Evolutionary conservation across 1,140 invertebrate genomes (phyloP).

Genomic region (Drosophila erecta): DNA sequence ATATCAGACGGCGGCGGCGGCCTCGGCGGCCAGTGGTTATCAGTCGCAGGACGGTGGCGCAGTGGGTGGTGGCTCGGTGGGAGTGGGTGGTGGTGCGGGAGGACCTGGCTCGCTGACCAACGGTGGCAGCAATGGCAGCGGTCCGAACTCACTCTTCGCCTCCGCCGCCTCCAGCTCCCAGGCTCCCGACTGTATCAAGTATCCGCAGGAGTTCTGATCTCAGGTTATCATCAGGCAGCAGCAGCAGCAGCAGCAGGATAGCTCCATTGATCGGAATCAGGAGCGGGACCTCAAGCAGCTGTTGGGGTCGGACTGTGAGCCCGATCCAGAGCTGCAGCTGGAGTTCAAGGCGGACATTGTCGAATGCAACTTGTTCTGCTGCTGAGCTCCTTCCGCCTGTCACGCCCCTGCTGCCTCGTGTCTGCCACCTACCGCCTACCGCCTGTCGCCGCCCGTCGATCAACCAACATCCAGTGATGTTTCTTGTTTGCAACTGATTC

Average conservation of each 20-base stretch:
- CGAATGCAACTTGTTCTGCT: constrained; percentile 72
- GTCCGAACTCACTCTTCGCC: constrained; percentile 68
- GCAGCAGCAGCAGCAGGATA: constrained; percentile 36
- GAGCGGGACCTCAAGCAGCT: constrained; percentile 28
- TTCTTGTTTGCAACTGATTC: constrained; percentile 84
- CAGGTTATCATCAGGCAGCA: constrained; percentile 78
- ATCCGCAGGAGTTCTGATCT: constrained; percentile 85
- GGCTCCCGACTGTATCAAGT: constrained; percentile 83
- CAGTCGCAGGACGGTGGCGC: constrained; percentile 74
- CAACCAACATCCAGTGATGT: constrained; percentile 77
- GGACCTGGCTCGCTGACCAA: constrained; percentile 34
- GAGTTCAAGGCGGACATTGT: constrained; percentile 74
- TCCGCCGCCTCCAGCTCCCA: constrained; percentile 66
- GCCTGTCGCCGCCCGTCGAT: constrained; percentile 71
- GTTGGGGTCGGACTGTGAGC: constrained; percentile 56
- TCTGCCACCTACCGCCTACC: constrained; percentile 39
- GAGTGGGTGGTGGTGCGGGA: constrained; percentile 25
- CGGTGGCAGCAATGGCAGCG: constrained; percentile 48
- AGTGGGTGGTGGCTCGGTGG: constrained; percentile 29
- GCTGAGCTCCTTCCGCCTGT: constrained; percentile 48
- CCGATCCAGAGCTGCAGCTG: constrained; percentile 57
- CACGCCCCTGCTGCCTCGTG: constrained; percentile 26
- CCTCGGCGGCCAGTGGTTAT: constrained; percentile 80
- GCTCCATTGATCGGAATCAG: constrained; percentile 16
- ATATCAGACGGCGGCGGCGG: constrained; percentile 85